A percentile compares a stretch with the other conserved stretches of the same genome.
Conservation (phyloP, 2,797 vertebrate species). For the Amblyraja radiata region DNA sequence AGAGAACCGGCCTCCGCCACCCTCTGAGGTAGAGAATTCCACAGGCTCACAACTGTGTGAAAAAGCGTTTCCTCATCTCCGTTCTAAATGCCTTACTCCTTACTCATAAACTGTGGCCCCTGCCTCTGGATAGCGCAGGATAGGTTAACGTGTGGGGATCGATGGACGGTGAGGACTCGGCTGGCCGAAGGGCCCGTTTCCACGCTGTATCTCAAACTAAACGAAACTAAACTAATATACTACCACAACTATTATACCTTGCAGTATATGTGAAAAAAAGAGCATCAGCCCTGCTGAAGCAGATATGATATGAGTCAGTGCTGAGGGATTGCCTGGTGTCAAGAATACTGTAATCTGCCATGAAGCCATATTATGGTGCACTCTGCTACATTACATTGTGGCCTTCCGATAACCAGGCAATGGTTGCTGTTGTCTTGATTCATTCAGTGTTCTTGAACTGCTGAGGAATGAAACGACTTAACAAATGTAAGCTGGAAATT, state of each 20-base stretch:
- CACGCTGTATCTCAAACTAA: no score
- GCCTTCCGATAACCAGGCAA: background rate
- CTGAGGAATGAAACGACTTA: constrained; percentile 22
- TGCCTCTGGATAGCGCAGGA: no score
- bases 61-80: no score
- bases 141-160: no score
- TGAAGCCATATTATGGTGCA: background rate
- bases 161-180: no score
- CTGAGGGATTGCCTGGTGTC: background rate
- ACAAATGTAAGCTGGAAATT: constrained; percentile 8
- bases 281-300: background rate
- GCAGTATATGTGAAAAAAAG: background rate
- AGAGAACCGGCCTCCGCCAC: no score
- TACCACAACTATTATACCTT: no score
- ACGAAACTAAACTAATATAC: background rate
- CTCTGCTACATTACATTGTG: background rate
- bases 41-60: no score
- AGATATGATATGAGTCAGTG: background rate
- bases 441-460: constrained; percentile 1
- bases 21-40: no score
- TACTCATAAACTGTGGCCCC: no score
- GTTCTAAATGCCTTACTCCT: no score
- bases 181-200: no score
- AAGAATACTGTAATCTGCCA: background rate
- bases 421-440: background rate